Conservation (phyloP, 2,113 vertebrate species). For the Poeciliopsis occidentalis region DNA sequence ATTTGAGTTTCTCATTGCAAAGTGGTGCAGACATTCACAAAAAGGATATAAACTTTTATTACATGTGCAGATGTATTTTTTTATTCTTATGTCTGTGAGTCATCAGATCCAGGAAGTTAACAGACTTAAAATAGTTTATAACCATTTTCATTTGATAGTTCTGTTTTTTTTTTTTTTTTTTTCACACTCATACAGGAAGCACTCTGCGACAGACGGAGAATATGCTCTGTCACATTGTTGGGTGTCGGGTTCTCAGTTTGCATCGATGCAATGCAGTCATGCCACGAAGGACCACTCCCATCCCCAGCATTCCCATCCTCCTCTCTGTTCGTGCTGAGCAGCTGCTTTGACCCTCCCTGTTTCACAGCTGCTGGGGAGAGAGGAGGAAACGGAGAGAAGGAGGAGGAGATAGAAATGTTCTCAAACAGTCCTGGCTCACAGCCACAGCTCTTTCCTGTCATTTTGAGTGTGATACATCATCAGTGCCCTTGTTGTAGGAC, state of each 20-base stretch:
- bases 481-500: neutral
- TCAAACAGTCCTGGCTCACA: slow-evolving; percentile 28
- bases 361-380: slow-evolving; percentile 59
- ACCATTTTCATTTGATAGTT: too few relatives aligned
- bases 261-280: slow-evolving; percentile 38
- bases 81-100: neutral
- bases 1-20: neutral
- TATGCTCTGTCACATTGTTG: slow-evolving; percentile 23
- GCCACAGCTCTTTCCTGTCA: slow-evolving; percentile 48
- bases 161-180: neutral
- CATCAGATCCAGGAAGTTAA: neutral
- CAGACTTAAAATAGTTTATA: neutral
- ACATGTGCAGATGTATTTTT: too few relatives aligned
- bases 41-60: too few relatives aligned
- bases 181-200: slow-evolving; percentile 9
- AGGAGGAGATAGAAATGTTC: slow-evolving; percentile 36
- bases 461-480: slow-evolving; percentile 8
- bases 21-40: neutral
- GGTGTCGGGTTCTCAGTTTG: slow-evolving; percentile 44
- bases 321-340: slow-evolving; percentile 55
- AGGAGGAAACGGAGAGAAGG: slow-evolving; percentile 6
- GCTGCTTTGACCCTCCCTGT: slow-evolving; percentile 63
- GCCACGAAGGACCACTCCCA: slow-evolving; percentile 64
- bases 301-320: slow-evolving; percentile 64
- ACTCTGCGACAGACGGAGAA: slow-evolving; percentile 37